Conservation (phyloP, 2,888 invertebrate genomes). For the Cartodere bifasciata region DNA sequence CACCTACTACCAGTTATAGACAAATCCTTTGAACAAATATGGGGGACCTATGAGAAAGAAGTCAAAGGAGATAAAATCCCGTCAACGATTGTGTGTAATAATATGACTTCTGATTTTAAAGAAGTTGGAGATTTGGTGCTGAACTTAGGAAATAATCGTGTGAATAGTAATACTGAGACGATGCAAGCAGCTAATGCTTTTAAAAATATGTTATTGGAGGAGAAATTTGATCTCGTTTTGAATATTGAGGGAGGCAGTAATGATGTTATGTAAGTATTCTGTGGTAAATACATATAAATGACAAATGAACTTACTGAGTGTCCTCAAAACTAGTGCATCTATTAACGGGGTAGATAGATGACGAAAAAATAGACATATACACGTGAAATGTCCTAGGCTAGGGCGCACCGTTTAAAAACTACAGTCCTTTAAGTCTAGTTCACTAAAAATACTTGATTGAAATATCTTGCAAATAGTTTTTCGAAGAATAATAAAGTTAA, state of each 20-base stretch:
- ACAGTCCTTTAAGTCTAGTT: too few relatives aligned
- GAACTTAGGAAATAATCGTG: slow-evolving; percentile 32
- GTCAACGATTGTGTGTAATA: slow-evolving; percentile 27
- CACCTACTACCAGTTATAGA: slow-evolving; percentile 67
- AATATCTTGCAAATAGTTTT: too few relatives aligned
- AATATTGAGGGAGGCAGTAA: slow-evolving; percentile 63
- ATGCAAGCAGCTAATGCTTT: slow-evolving; percentile 46
- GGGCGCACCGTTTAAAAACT: too few relatives aligned
- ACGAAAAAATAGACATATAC: too few relatives aligned
- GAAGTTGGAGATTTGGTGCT: slow-evolving; percentile 59
- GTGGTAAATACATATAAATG: too few relatives aligned
- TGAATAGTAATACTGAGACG: slow-evolving; percentile 31
- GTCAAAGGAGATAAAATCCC: slow-evolving; percentile 22
- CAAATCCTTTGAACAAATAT: slow-evolving; percentile 39
- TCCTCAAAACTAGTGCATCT: too few relatives aligned
- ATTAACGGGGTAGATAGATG: too few relatives aligned
- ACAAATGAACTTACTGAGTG: too few relatives aligned
- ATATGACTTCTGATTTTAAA: slow-evolving; percentile 33
- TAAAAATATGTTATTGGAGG: slow-evolving; percentile 47
- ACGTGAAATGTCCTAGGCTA: too few relatives aligned
- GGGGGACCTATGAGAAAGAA: slow-evolving; percentile 33
- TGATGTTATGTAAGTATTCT: slow-evolving; percentile 38
- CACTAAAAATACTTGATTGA: too few relatives aligned
- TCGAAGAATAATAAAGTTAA: too few relatives aligned
- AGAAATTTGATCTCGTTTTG: slow-evolving; percentile 58